Evolutionary conservation across 2,113 vertebrate genomes (phyloP), one percentile per base, ranked within the genome.

Genomic region (Amphiprion ocellaris): DNA sequence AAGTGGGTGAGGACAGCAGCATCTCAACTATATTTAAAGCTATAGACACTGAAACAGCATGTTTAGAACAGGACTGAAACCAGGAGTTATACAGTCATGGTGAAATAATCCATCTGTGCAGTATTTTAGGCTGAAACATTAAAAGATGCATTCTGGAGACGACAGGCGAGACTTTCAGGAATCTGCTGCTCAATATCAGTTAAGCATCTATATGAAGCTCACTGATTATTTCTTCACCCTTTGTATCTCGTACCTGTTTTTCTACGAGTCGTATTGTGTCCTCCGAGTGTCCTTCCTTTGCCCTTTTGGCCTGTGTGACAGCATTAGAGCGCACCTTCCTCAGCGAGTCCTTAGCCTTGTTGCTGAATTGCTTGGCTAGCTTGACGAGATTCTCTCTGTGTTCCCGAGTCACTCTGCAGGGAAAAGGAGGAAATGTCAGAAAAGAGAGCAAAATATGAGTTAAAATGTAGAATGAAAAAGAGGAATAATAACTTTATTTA

Each of bases 281-380:
- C 87, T 99, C 97, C 0, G 98, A 99, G 44, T 96, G 91, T n/a
- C 87, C 93, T 21, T 79, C 95, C 89, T 98, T 99, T 16, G 85
- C 93, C 82, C 95, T 98, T 93, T 97, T 99, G 9, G 96, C 84
- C 68, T 96, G 95, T 37, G 83, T 88, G 67, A 99, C 46, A 0
- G 97, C 95, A 6, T 90, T 94, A 12, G 94, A 83, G 1, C 98
- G 94, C 14, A 97, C 94, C 55, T 87, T 97, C 77, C 97, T 95
- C 86, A 99, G 88, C 0, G 96, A 94, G 15, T 99, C 98, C 89
- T 99, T 99, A 63, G 97, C 95, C 75, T 97, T 99, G 94, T 99
- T 97, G 89, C 96, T 94, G 6, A 95, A 90, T 92, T 98, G 97
- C 79, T 98, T 99, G 74, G 98, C 98, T 47, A 98, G 79, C 87